phyloP scores from a whole-genome alignment of 2,113 vertebrate genomes.

The Abramis brama region DNA sequence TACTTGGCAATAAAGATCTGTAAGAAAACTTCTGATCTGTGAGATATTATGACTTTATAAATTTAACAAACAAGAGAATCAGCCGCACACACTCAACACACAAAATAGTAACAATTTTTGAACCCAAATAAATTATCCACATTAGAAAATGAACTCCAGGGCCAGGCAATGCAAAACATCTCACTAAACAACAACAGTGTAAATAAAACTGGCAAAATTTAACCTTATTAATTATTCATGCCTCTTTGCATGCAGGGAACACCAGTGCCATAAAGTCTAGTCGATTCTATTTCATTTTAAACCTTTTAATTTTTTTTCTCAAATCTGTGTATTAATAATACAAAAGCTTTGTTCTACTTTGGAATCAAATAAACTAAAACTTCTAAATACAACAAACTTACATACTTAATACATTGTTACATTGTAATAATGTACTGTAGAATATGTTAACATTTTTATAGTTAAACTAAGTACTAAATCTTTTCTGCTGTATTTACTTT shows the following conservation, averaged over 20 bases:
- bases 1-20: too few relatives aligned
- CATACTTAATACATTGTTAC: too few relatives aligned
- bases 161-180: not conserved
- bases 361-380: not conserved
- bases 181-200: not conserved
- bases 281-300: not conserved
- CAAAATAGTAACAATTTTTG: not conserved
- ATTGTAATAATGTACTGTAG: not conserved
- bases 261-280: not conserved
- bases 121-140: not conserved
- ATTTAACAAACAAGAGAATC: not conserved
- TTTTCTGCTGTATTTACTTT: not conserved
- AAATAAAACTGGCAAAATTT: not conserved
- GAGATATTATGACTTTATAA: not conserved
- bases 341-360: not conserved
- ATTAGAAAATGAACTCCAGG: not conserved
- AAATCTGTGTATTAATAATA: not conserved
- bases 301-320: not conserved
- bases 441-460: not conserved
- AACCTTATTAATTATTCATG: not conserved
- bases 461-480: not conserved
- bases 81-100: not conserved
- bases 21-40: too few relatives aligned
- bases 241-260: not conserved
- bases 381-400: not conserved